Conservation (phyloP, 2,797 vertebrate genomes). For the Sebastes diaconus region DNA sequence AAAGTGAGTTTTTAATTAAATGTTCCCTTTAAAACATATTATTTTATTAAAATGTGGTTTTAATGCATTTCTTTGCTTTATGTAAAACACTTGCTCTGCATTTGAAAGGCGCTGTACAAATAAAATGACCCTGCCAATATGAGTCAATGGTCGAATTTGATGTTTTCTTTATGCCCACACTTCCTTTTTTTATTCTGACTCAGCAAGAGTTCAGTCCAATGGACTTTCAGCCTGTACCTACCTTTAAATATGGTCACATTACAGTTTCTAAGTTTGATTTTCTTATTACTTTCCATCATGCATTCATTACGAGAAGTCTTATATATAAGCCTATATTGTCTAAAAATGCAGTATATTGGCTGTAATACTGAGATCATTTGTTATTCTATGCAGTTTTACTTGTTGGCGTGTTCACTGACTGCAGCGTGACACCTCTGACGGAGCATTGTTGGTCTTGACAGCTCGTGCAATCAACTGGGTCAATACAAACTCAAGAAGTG, state of each 20-base stretch:
- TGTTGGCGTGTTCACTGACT: background rate
- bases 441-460: conserved; percentile 41
- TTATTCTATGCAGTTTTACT: background rate
- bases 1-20: too few species aligned
- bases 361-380: background rate
- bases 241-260: background rate
- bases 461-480: conserved; percentile 47
- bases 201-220: background rate
- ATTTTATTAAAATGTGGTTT: background rate
- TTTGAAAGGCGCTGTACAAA: background rate
- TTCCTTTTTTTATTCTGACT: background rate
- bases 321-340: background rate
- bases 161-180: background rate
- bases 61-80: background rate
- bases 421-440: conserved; percentile 1
- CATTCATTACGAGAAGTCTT: background rate
- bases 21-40: background rate
- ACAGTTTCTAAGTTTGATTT: background rate
- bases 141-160: background rate
- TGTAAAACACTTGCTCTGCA: background rate
- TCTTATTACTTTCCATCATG: background rate
- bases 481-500: conserved; percentile 26
- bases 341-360: background rate
- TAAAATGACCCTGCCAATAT: background rate
- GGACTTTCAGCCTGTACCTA: background rate